These are phyloP conservation scores for Mesocricetus auratus DNA, from an alignment of 2,113 vertebrate species.

Conservation along the genomic window DNA sequence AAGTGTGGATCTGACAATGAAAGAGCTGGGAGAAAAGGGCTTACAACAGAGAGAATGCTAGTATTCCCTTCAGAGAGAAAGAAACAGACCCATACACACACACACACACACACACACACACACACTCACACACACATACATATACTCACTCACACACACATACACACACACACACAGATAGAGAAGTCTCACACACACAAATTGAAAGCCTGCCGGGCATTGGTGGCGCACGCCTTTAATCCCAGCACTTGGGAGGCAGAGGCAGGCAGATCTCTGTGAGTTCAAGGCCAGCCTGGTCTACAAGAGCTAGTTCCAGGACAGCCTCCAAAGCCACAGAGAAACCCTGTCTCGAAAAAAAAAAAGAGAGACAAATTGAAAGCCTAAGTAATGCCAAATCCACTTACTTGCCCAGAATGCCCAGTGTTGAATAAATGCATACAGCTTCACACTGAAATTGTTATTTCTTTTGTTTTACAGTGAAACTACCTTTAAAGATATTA, in stretches of 20 bases:
- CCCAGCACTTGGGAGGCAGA: too few relatives aligned
- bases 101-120: too few relatives aligned
- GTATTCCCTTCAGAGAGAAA: not conserved
- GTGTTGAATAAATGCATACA: conserved; percentile 9
- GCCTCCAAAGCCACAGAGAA: too few relatives aligned
- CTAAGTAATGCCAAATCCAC: not conserved
- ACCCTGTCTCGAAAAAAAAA: too few relatives aligned
- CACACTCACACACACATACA: too few relatives aligned
- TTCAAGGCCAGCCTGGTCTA: too few relatives aligned
- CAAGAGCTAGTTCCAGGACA: too few relatives aligned
- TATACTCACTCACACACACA: too few relatives aligned
- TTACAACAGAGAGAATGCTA: not conserved
- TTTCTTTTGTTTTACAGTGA: not conserved
- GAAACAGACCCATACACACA: not conserved
- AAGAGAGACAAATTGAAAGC: not conserved
- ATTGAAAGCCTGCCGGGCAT: too few relatives aligned
- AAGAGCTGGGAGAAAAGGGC: not conserved
- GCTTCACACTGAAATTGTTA: not conserved
- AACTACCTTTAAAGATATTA: not conserved
- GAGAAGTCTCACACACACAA: not conserved
- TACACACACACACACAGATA: too few relatives aligned
- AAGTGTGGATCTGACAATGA: not conserved
- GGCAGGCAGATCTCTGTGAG: too few relatives aligned
- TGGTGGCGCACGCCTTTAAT: too few relatives aligned
- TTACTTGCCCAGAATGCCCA: not conserved